Percentiles rank a stretch among this genome's conserved stretches.
These are phyloP conservation scores for Prietella phreatophila DNA, from an alignment of 2,113 vertebrate genomes.

Conservation along the genomic window DNA sequence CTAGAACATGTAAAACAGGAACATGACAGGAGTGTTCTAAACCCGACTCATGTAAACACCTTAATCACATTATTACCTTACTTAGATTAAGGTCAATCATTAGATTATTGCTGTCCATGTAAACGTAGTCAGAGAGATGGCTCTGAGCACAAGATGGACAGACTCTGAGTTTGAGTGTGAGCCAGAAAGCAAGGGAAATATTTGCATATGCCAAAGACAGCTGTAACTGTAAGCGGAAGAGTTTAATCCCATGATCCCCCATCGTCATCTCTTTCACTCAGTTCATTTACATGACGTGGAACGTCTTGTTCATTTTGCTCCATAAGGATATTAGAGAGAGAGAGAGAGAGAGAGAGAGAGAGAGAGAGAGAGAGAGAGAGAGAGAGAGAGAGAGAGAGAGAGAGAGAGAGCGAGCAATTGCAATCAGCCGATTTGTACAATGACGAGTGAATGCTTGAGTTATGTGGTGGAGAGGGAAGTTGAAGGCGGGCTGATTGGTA, in stretches of 20 bases:
- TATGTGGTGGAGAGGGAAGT: neutral
- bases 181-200: neutral
- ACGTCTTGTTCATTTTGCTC: neutral
- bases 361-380: neutral
- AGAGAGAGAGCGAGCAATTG: neutral
- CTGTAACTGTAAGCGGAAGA: neutral
- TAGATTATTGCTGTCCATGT: no score
- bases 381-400: neutral
- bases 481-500: neutral
- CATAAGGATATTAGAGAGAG: neutral
- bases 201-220: conserved; percentile 27
- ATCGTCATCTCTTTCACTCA: no score
- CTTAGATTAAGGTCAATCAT: no score
- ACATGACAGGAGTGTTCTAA: no score
- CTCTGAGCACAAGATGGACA: neutral
- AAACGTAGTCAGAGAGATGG: no score
- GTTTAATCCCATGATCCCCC: neutral
- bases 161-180: neutral
- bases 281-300: neutral
- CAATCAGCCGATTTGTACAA: neutral
- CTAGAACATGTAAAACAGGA: no score
- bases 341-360: neutral
- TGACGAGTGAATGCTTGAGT: neutral
- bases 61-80: no score
- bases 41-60: no score